These are phyloP conservation scores for Empis stercorea DNA, from an alignment of 2,888 invertebrate genomes.

Conservation along the genomic window DNA sequence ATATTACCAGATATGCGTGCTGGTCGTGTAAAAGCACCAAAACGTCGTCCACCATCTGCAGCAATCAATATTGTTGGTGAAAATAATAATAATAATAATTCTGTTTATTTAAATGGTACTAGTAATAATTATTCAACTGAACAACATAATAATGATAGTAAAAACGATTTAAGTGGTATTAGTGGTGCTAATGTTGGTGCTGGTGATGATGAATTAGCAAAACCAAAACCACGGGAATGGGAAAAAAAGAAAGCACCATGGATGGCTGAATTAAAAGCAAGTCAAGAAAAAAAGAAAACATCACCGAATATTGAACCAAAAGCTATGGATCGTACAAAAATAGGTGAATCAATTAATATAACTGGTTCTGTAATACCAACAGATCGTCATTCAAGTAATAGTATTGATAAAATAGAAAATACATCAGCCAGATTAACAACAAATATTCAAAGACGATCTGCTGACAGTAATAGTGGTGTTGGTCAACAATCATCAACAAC, in stretches of 20 bases:
- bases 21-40: slow-evolving; percentile 42
- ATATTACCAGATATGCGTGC: slow-evolving; percentile 54
- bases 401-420: slow-evolving; percentile 12
- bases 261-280: slow-evolving; percentile 70
- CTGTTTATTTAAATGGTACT: slow-evolving; percentile 29
- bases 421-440: slow-evolving; percentile 3
- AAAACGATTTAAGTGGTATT: not conserved
- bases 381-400: too few relatives aligned
- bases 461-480: not conserved
- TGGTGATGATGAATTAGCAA: slow-evolving; percentile 38
- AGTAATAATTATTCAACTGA: slow-evolving; percentile 9
- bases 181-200: not conserved
- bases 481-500: slow-evolving; percentile 10
- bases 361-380: slow-evolving; percentile 5
- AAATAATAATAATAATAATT: slow-evolving; percentile 25
- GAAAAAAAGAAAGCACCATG: slow-evolving; percentile 64
- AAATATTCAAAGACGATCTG: not conserved
- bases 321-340: slow-evolving; percentile 8
- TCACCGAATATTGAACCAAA: slow-evolving; percentile 30
- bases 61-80: slow-evolving; percentile 31
- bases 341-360: not conserved
- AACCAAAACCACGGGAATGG: slow-evolving; percentile 55
- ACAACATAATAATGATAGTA: not conserved
- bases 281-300: slow-evolving; percentile 42
- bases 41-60: slow-evolving; percentile 47